These are phyloP conservation scores for Microcaecilia unicolor DNA, from an alignment of 2,797 vertebrate genomes.

Conservation along the genomic window DNA sequence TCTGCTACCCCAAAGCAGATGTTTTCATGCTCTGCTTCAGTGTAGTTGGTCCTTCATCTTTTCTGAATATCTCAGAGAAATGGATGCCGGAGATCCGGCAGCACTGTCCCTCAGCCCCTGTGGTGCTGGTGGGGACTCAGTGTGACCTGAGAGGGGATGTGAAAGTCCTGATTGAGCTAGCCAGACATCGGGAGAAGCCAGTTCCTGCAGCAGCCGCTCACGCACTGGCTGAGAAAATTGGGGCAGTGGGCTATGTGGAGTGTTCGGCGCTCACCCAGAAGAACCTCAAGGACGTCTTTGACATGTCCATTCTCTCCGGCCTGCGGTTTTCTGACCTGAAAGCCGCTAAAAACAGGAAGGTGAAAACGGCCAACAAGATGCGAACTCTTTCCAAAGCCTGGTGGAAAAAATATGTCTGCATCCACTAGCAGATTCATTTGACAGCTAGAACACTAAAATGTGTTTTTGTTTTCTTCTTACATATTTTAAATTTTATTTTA, in stretches of 20 bases:
- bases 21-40: slow-evolving; percentile 77
- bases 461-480: too few species aligned
- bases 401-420: slow-evolving; percentile 78
- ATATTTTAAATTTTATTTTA: too few species aligned
- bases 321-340: slow-evolving; percentile 56
- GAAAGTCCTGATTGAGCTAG: slow-evolving; percentile 73
- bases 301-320: slow-evolving; percentile 65
- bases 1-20: slow-evolving; percentile 73
- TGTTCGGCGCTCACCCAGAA: slow-evolving; percentile 78
- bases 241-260: slow-evolving; percentile 69
- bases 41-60: slow-evolving; percentile 74
- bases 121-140: slow-evolving; percentile 78
- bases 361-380: slow-evolving; percentile 71
- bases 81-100: slow-evolving; percentile 72
- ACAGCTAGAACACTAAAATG: too few species aligned
- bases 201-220: slow-evolving; percentile 62
- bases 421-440: slow-evolving; percentile 60
- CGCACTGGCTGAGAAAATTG: slow-evolving; percentile 57
- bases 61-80: slow-evolving; percentile 76
- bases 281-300: slow-evolving; percentile 81
- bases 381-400: slow-evolving; percentile 74
- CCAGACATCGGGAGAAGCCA: slow-evolving; percentile 57
- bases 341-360: slow-evolving; percentile 54
- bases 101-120: slow-evolving; percentile 63
- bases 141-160: slow-evolving; percentile 77